Evolutionary conservation across 37 sponge, comb jelly and placozoan species (phyloP), one percentile per base, ranked within the genome.

Genomic region (Agelas oroides): DNA sequence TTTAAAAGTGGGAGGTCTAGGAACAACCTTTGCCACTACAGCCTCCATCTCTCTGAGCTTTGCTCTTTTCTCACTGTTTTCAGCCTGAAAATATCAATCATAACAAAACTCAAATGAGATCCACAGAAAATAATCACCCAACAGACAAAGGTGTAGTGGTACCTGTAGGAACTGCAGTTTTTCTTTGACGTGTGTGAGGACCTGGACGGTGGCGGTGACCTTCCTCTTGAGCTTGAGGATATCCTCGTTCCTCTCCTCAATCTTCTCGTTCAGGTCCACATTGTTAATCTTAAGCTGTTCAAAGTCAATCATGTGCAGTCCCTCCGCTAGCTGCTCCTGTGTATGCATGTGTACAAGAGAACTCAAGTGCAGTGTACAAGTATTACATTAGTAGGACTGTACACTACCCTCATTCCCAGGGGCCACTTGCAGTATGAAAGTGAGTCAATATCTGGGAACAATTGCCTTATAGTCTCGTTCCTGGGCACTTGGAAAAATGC

Each of bases 231-330:
- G 85, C 58, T 96, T 96, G 25, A 88, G 65, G 53, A 98, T 85
- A 32, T 98, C 99, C 79, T 98, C 99, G 78, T 98, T 98, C 30
- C 95, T 75, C 79, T 98, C 99, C 75, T 98, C 99, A 34, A 96
- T 92, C 91, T 96, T 98, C 78, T 98, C 99, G 82, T 94, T 96
- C 21, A 97, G 81, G 39, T 97, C 97, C 70, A 91, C 88, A 82
- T 98, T 96, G 73, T 96, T 96, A 46, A 98, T 98, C 80, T 96
- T 96, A 24, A 98, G 88, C 89, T 98, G 99, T 82, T 98, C 99
- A 86, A 98, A 98, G 76, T 98, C 99, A 17, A 98, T 96, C 89
- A 96, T 87, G 77, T 98, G 97, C 8, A 98, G 90, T 0, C 99
- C 99, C 36, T 94, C 99, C 19, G 97, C 97, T 28, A 98, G 82